These are phyloP conservation scores for Cynaeus angustus DNA, from an alignment of 2,888 invertebrate species.

Conservation along the genomic window DNA sequence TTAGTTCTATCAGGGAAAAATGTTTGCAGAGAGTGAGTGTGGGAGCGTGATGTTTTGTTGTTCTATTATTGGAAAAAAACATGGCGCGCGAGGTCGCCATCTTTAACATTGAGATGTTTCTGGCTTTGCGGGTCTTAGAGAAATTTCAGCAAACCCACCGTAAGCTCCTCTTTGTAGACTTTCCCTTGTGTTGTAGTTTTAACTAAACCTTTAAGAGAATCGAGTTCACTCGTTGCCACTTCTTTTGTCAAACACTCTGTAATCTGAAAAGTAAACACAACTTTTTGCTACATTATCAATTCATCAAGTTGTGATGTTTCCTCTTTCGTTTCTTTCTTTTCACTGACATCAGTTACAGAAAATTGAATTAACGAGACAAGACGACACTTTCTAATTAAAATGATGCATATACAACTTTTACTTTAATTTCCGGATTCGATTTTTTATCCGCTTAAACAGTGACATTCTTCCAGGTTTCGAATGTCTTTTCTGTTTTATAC, in stretches of 20 bases:
- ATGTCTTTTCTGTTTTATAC: conserved; percentile 16
- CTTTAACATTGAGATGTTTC: no score
- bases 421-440: conserved; percentile 25
- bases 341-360: not conserved
- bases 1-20: not conserved
- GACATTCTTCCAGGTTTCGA: conserved; percentile 8
- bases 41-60: no score
- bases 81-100: no score
- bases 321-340: not conserved
- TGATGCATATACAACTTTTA: conserved; percentile 3
- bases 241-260: not conserved
- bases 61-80: no score
- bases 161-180: not conserved
- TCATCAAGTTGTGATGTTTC: not conserved
- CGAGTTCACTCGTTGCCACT: not conserved
- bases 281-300: not conserved
- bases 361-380: not conserved
- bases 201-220: not conserved
- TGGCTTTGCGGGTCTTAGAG: no score
- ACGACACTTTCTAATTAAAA: conserved; percentile 15
- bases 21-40: not conserved
- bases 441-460: not conserved
- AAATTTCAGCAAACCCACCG: no score
- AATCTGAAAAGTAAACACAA: not conserved
- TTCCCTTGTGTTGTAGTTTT: not conserved